Conservation (phyloP, 2,113 vertebrate genomes). For the Scomber japonicus region DNA sequence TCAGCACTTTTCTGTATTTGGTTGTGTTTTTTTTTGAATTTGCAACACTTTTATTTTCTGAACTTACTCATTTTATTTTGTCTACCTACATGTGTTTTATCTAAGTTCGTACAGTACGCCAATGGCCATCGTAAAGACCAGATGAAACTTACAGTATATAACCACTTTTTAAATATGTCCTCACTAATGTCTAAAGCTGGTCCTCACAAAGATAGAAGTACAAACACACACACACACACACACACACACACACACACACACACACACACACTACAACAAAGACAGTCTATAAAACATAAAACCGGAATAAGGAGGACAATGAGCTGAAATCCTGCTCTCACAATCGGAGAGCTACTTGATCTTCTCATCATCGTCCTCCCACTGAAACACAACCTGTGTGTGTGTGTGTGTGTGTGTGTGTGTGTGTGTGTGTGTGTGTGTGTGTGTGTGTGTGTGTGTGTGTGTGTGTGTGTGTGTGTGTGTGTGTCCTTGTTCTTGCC, state of each 20-base stretch:
- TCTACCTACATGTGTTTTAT: too few species aligned
- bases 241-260: not conserved
- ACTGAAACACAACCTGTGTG: constrained; percentile 17
- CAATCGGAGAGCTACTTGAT: constrained; percentile 9
- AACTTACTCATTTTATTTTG: too few species aligned
- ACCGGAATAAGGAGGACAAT: constrained; percentile 5
- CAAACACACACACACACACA: constrained; percentile 2
- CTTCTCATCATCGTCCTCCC: not conserved
- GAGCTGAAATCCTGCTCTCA: constrained; percentile 8
- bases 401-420: constrained; percentile 22
- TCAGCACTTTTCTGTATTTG: too few species aligned
- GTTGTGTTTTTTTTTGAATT: too few species aligned
- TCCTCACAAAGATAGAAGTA: too few species aligned
- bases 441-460: constrained; percentile 22
- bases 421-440: not conserved
- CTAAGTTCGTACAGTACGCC: too few species aligned
- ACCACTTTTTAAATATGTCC: too few species aligned
- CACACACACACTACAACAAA: constrained; percentile 5
- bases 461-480: not conserved
- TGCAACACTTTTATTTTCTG: too few species aligned
- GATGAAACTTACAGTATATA: too few species aligned
- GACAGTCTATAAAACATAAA: not conserved
- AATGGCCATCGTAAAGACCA: too few species aligned
- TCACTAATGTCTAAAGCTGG: not conserved
- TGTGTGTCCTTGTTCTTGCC: not conserved